Evolutionary conservation across 2,888 invertebrate genomes (phyloP).

Genomic region (Notodonta ziczac): DNA sequence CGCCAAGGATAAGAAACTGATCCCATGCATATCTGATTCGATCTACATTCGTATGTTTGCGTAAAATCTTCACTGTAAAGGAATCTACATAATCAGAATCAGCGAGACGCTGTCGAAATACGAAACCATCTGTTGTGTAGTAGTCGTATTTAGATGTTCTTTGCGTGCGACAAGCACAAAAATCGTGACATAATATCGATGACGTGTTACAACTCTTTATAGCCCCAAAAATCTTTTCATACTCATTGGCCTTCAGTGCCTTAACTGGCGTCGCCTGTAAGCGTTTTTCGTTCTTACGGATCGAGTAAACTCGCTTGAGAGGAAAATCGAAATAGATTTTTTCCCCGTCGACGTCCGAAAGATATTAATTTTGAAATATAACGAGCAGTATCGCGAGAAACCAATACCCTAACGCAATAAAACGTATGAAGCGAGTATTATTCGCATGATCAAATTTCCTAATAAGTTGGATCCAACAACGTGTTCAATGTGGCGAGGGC

Average conservation of each 20-base stretch:
- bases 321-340: slow-evolving; percentile 37
- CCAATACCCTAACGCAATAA: slow-evolving; percentile 75
- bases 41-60: slow-evolving; percentile 76
- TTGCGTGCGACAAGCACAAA: slow-evolving; percentile 31
- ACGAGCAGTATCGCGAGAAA: slow-evolving; percentile 63
- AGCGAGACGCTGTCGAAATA: slow-evolving; percentile 70
- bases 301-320: slow-evolving; percentile 24
- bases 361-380: slow-evolving; percentile 53
- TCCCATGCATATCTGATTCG: slow-evolving; percentile 79
- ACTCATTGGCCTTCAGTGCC: slow-evolving; percentile 3
- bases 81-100: slow-evolving; percentile 79
- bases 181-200: slow-evolving; percentile 18
- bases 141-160: slow-evolving; percentile 36
- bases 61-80: slow-evolving; percentile 70
- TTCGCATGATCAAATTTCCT: slow-evolving; percentile 82
- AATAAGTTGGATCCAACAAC: slow-evolving; percentile 82
- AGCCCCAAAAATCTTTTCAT: slow-evolving; percentile 14
- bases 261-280: slow-evolving; percentile 19
- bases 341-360: slow-evolving; percentile 32
- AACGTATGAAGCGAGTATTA: slow-evolving; percentile 80
- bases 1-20: slow-evolving; percentile 69
- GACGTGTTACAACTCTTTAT: neutral
- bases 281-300: slow-evolving; percentile 25
- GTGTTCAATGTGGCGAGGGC: slow-evolving; percentile 78
- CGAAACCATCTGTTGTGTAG: slow-evolving; percentile 55